A percentile compares a stretch with the other conserved stretches of the same genome.
Conservation (phyloP, 2,888 invertebrate species). For the Patella caerulea region DNA sequence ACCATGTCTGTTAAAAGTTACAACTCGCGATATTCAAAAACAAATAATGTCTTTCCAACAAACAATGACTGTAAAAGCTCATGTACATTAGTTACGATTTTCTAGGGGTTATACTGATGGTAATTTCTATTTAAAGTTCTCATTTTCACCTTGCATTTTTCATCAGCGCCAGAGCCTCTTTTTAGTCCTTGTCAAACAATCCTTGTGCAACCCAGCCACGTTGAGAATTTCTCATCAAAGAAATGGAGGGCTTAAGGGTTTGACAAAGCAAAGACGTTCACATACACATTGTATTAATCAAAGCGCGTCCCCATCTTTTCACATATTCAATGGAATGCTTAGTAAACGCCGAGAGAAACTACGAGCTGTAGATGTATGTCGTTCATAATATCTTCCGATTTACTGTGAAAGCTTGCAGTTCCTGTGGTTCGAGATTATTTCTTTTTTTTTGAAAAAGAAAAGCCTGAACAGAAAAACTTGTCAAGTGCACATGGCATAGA, state of each 20-base stretch:
- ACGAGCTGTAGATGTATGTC: no score
- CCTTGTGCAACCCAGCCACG: conserved; percentile 19
- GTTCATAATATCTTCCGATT: no score
- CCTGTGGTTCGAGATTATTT: no score
- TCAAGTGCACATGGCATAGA: no score
- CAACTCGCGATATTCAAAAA: no score
- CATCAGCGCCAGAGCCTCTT: conserved; percentile 10
- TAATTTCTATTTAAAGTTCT: conserved; percentile 14
- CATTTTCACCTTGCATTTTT: conserved; percentile 24
- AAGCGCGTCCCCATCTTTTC: conserved; percentile 3
- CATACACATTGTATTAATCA: conserved; percentile 15
- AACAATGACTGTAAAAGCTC: no score
- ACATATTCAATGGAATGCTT: conserved; percentile 13
- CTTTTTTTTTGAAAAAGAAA: no score
- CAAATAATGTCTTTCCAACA: no score
- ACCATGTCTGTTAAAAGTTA: no score
- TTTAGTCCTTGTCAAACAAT: conserved; percentile 20
- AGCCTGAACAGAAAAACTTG: no score
- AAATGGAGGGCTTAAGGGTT: conserved; percentile 13
- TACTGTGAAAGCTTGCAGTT: no score
- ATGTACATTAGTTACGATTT: no score
- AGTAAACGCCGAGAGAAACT: neutral
- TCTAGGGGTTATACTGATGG: neutral
- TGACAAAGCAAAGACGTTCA: conserved; percentile 17
- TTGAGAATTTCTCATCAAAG: conserved; percentile 23